Evolutionary conservation across 1,140 invertebrate species (phyloP).

Genomic region (Theocolax elegans): DNA sequence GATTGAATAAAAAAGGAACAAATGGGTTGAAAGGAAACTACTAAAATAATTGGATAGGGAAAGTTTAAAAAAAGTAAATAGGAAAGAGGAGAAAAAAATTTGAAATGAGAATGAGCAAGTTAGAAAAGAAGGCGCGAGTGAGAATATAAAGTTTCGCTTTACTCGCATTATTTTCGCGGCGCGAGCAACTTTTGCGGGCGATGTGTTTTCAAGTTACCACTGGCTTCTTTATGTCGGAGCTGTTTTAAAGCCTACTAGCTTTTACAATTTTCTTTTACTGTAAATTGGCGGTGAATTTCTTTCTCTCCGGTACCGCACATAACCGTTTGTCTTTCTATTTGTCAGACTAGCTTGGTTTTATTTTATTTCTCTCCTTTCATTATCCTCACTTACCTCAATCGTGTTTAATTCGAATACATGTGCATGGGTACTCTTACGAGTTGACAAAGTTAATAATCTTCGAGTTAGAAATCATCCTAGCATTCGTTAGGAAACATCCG

Average conservation of each 20-base stretch:
- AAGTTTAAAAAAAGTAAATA: conserved; percentile 28
- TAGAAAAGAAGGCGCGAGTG: conserved; percentile 24
- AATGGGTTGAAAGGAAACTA: no score
- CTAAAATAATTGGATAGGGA: no score
- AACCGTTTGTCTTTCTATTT: conserved; percentile 32
- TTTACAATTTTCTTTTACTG: conserved; percentile 47
- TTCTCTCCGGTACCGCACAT: conserved; percentile 20
- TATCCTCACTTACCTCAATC: conserved; percentile 7
- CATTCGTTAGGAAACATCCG: no score
- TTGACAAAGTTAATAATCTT: no score
- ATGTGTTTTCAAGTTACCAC: conserved; percentile 43
- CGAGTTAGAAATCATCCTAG: no score
- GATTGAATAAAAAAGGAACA: no score
- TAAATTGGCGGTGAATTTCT: conserved; percentile 44
- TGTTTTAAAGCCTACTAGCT: conserved; percentile 44
- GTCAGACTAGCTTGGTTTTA: conserved; percentile 16
- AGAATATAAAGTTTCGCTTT: conserved; percentile 44
- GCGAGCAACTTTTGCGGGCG: conserved; percentile 26
- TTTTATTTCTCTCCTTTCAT: conserved; percentile 12
- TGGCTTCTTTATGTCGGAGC: conserved; percentile 44
- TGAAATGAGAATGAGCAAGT: conserved; percentile 24
- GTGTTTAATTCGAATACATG: conserved; percentile 41
- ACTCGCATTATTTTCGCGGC: conserved; percentile 45
- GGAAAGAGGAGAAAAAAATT: conserved; percentile 15
- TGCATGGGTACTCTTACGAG: no score